Evolutionary conservation across 2,797 vertebrate genomes (phyloP).

Genomic region (Diplodus puntazzo): DNA sequence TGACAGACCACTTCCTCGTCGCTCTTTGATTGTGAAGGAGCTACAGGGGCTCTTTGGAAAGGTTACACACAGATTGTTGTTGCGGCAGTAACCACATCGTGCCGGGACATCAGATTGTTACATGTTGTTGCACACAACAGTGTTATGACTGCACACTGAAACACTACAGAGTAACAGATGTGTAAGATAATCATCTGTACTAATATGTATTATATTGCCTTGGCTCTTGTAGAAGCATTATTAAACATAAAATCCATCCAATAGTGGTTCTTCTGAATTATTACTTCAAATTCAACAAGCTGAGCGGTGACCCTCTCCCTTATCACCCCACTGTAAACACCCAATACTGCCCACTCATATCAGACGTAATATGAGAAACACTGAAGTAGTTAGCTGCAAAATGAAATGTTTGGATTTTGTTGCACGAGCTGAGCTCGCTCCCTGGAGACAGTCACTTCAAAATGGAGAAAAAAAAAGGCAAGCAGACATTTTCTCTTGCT

Average conservation of each 20-base stretch:
- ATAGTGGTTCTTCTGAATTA: neutral
- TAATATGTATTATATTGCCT: constrained; percentile 8
- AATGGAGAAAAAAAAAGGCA: neutral
- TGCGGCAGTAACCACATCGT: too few species aligned
- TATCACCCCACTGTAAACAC: constrained; percentile 28
- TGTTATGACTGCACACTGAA: neutral
- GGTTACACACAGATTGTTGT: too few species aligned
- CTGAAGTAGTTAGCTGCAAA: neutral
- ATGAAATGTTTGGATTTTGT: constrained; percentile 52
- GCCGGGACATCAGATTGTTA: too few species aligned
- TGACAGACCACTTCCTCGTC: neutral
- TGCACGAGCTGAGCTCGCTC: neutral
- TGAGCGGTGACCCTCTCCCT: constrained; percentile 2
- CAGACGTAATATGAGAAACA: constrained; percentile 7
- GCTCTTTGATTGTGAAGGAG: constrained; percentile 8
- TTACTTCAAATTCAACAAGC: constrained; percentile 1
- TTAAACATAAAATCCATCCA: constrained; percentile 8
- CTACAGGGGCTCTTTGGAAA: neutral
- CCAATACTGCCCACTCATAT: constrained; percentile 9
- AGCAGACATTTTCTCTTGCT: neutral
- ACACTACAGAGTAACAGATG: neutral
- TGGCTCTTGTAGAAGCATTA: constrained; percentile 6
- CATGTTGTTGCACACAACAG: neutral
- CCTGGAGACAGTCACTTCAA: neutral
- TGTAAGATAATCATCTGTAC: constrained; percentile 5